Percentiles rank a stretch among this genome's conserved stretches.
phyloP scores from a whole-genome alignment of 2,888 invertebrate species.

The Tipula lateralis region DNA sequence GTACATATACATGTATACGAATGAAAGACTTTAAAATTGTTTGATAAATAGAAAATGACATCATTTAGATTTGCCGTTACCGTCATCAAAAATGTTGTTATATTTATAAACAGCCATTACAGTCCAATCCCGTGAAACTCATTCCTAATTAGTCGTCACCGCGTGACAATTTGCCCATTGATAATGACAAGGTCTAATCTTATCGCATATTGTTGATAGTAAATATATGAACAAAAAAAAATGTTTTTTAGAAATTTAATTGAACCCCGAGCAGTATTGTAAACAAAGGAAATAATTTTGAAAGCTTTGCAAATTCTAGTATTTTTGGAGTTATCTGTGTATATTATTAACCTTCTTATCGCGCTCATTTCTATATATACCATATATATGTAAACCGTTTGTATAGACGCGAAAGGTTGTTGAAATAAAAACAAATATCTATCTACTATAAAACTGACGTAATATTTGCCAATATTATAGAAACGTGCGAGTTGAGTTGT shows the following conservation, averaged over 20 bases:
- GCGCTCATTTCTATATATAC: neutral
- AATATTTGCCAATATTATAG: neutral
- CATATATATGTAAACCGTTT: neutral
- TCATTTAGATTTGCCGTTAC: neutral
- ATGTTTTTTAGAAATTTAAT: constrained; percentile 1
- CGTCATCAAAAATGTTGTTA: neutral
- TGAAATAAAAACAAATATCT: neutral
- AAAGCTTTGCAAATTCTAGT: neutral
- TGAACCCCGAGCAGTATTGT: neutral
- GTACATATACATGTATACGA: neutral
- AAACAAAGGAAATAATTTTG: neutral
- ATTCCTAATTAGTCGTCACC: neutral
- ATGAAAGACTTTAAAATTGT: neutral
- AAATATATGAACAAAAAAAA: neutral
- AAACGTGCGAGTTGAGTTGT: neutral
- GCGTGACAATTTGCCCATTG: neutral
- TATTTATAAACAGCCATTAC: neutral
- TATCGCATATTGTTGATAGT: neutral
- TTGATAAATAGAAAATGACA: constrained; percentile 20
- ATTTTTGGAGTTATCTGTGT: neutral
- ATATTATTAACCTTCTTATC: neutral
- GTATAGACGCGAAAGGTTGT: neutral
- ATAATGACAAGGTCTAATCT: neutral
- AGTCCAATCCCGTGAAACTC: neutral
- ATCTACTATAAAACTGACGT: neutral